Evolutionary conservation across 2,113 vertebrate genomes (phyloP).

Genomic region (Verasper variegatus): DNA sequence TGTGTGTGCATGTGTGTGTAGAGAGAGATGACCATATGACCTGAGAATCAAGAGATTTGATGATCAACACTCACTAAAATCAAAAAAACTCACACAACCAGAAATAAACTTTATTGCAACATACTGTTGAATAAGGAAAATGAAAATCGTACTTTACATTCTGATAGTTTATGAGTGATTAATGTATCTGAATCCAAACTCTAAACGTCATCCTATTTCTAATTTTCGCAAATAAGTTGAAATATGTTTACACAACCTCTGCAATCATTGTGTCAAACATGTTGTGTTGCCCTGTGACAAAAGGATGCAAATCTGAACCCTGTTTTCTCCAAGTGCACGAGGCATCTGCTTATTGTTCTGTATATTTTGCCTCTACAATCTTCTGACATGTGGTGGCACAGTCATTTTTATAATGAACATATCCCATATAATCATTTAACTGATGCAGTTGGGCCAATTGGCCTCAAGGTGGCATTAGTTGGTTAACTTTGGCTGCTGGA

Average conservation of each 20-base stretch:
- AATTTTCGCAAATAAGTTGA: no score
- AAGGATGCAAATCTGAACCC: no score
- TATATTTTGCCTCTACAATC: not conserved
- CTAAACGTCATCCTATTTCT: no score
- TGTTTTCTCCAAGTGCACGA: not conserved
- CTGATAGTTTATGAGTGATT: no score
- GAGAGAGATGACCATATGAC: not conserved
- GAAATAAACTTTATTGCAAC: not conserved
- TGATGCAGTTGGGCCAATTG: slow-evolving; percentile 39
- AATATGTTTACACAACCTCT: no score
- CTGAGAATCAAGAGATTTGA: not conserved
- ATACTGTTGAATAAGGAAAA: not conserved
- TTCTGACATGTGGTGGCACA: slow-evolving; percentile 17
- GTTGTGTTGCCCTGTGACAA: no score
- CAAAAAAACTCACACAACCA: not conserved
- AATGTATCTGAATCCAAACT: no score
- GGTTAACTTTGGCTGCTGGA: slow-evolving; percentile 52
- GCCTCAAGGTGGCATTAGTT: slow-evolving; percentile 74
- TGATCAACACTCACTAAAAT: not conserved
- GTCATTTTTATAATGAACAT: slow-evolving; percentile 20
- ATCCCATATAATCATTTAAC: not conserved
- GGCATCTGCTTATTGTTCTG: not conserved
- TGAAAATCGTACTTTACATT: not conserved
- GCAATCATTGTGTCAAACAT: no score
- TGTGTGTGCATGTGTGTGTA: slow-evolving; percentile 5